These are phyloP conservation scores for Drosophila fungiperda DNA, from an alignment of 2,888 invertebrate species.

Conservation along the genomic window DNA sequence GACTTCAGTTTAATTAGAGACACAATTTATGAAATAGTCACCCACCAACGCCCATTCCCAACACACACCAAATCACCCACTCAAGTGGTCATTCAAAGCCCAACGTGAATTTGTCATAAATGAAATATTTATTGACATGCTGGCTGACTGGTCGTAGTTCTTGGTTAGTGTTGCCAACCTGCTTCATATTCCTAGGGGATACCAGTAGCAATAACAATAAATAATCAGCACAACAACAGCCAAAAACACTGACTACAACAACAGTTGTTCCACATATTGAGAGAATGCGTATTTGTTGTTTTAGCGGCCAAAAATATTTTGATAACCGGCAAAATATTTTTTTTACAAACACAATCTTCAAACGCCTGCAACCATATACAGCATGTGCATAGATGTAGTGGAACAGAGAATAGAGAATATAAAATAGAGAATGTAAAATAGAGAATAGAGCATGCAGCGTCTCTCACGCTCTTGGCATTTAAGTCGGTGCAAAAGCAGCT, in stretches of 20 bases:
- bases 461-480: conserved; percentile 35
- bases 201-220: conserved; percentile 56
- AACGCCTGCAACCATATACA: conserved; percentile 2
- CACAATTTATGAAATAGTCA: conserved; percentile 21
- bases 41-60: background rate
- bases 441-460: conserved; percentile 11
- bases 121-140: conserved; percentile 67
- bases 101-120: conserved; percentile 68
- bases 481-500: conserved; percentile 16
- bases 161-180: conserved; percentile 26
- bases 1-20: conserved; percentile 36
- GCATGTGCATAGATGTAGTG: conserved; percentile 4
- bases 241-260: conserved; percentile 23
- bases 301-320: conserved; percentile 46
- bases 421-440: background rate
- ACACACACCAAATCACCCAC: conserved; percentile 10
- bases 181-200: conserved; percentile 21
- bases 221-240: conserved; percentile 39
- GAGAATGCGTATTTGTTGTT: conserved; percentile 30
- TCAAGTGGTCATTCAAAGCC: conserved; percentile 17
- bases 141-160: conserved; percentile 4
- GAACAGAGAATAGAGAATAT: background rate
- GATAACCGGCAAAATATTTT: conserved; percentile 50
- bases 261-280: conserved; percentile 11
- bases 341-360: conserved; percentile 28